Conservation (phyloP, 1,140 invertebrate species). For the Cherax quadricarinatus region DNA sequence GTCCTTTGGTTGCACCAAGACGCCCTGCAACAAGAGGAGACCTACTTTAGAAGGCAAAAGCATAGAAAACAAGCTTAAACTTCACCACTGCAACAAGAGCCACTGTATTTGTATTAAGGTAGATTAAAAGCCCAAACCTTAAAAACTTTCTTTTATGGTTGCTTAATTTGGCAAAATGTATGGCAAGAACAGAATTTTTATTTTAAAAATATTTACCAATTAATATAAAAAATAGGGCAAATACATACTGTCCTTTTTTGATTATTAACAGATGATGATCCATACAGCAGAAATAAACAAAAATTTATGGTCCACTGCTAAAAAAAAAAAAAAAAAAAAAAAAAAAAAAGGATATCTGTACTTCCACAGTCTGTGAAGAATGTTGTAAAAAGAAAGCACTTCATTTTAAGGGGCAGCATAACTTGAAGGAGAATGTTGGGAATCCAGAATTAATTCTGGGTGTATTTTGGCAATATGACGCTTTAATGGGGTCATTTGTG, state of each 20-base stretch:
- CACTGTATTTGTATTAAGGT: neutral
- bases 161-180: neutral
- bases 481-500: slow-evolving; percentile 72
- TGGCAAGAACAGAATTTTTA: neutral
- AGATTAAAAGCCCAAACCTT: neutral
- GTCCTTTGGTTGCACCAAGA: slow-evolving; percentile 64
- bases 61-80: slow-evolving; percentile 19
- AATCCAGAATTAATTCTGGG: slow-evolving; percentile 13
- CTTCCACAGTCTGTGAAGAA: neutral
- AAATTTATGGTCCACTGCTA: neutral
- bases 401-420: neutral
- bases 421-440: slow-evolving; percentile 8
- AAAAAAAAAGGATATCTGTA: neutral
- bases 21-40: slow-evolving; percentile 70
- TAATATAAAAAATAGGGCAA: neutral
- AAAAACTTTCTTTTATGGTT: neutral
- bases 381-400: neutral
- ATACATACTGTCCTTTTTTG: neutral
- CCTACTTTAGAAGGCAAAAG: slow-evolving; percentile 57
- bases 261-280: neutral
- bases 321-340: neutral
- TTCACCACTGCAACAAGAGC: neutral
- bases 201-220: neutral
- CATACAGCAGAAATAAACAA: neutral
- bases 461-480: slow-evolving; percentile 66